These are phyloP conservation scores for silkworm (Bombyx mori) DNA, from an alignment of 1,140 invertebrate genomes.

Conservation along the genomic window DNA sequence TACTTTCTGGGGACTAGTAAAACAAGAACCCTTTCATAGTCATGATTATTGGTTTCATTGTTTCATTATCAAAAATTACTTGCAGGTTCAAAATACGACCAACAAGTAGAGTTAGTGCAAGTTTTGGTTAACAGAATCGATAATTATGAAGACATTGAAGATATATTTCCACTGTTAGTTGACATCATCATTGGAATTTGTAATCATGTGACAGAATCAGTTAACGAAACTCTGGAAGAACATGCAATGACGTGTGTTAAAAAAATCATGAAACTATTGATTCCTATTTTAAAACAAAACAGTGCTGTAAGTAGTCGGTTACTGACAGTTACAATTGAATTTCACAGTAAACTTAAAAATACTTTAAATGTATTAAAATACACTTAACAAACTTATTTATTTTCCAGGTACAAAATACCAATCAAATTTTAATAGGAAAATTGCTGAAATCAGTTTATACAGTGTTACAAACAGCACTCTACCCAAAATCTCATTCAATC, in stretches of 20 bases:
- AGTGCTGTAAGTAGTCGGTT: constrained; percentile 19
- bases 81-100: constrained; percentile 18
- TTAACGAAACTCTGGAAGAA: constrained; percentile 19
- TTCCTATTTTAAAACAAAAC: constrained; percentile 8
- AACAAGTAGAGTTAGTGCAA: constrained; percentile 21
- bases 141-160: constrained; percentile 9
- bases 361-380: not conserved
- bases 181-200: constrained; percentile 15
- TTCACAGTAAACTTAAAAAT: not conserved
- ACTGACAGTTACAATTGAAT: not conserved
- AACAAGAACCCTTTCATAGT: no score
- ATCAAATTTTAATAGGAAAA: not conserved
- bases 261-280: constrained; percentile 17
- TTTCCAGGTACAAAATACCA: constrained; percentile 2
- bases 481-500: constrained; percentile 3
- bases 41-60: not conserved
- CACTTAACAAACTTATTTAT: not conserved
- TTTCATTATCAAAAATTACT: constrained; percentile 5
- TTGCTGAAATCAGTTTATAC: constrained; percentile 7
- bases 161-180: constrained; percentile 8
- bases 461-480: constrained; percentile 5
- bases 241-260: constrained; percentile 18
- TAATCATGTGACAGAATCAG: constrained; percentile 7
- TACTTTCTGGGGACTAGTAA: no score
- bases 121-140: constrained; percentile 8